Evolutionary conservation across 2,888 invertebrate genomes (phyloP), one percentile per base, ranked within the genome.

Genomic region (Pammene aurita): DNA sequence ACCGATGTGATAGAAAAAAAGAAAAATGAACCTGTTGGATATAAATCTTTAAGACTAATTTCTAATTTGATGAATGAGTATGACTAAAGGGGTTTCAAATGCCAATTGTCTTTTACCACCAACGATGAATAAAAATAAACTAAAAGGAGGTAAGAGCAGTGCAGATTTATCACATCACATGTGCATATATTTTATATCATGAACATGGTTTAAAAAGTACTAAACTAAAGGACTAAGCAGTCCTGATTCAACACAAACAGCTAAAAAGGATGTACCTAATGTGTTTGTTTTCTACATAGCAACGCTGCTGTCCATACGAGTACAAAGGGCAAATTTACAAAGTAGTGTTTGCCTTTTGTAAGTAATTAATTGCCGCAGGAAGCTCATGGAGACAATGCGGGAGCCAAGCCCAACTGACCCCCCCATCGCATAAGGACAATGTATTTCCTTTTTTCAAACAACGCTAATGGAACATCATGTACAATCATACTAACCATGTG

Each of bases 321-420:
- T 50, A 52, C 62, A 52, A 26, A 41, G 50, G 41, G 50, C 18
- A 50, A 48, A 62, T n/a, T n/a, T n/a, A n/a, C 57, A 41, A 6
- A 42, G 18, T 42, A 26, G 63, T 70, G 54, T 65, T 58, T 69
- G 70, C 70, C 72, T 73, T 74, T 77, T 75, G 62, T 73, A 71
- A 55, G 62, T 76, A 80, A 80, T 77, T 78, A 80, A 78, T 77
- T 74, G 71, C 42, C 11, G 42, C 61, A 63, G 71, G 65, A 65
- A 65, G 54, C 58, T 41, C 41, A 38, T 73, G 76, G 60, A 55
- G 74, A 78, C 78, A 80, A 79, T 77, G 77, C 77, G 77, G 67
- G 76, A 75, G 78, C 80, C 78, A 73, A 77, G 76, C 78, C 78
- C 68, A 52, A 26, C 69, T 82, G 82, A 80, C 82, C 85, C 80